Percentiles rank a stretch among this genome's conserved stretches.
phyloP scores from a whole-genome alignment of 2,888 invertebrate genomes.

The Cosmia pyralina region DNA sequence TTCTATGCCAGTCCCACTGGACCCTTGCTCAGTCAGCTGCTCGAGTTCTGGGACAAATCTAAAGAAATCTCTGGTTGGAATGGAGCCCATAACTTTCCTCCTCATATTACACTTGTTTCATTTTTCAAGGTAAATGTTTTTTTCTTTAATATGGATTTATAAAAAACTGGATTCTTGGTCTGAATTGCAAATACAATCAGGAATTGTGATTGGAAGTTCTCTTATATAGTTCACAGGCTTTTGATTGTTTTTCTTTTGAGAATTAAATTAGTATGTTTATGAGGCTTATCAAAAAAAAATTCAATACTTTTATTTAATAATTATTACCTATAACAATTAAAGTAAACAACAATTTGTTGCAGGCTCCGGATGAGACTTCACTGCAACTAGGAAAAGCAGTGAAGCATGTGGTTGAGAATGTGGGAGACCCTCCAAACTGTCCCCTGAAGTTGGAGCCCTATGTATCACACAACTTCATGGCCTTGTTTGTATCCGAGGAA shows the following conservation, averaged over 20 bases:
- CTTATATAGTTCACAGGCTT: no score
- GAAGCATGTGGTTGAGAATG: slow-evolving; percentile 93
- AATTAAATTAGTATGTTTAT: not conserved
- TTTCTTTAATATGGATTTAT: slow-evolving; percentile 1
- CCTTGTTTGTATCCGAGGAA: slow-evolving; percentile 95
- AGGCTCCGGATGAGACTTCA: slow-evolving; percentile 94
- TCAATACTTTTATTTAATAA: not conserved
- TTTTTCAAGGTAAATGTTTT: slow-evolving; percentile 93
- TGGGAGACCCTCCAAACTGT: slow-evolving; percentile 92
- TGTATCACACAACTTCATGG: slow-evolving; percentile 97
- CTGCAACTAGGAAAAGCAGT: slow-evolving; percentile 92
- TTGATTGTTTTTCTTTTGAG: not conserved
- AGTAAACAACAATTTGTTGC: slow-evolving; percentile 25
- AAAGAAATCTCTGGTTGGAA: slow-evolving; percentile 95
- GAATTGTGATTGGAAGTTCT: not conserved
- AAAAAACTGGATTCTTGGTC: not conserved
- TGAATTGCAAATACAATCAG: not conserved
- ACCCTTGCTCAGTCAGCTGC: slow-evolving; percentile 92
- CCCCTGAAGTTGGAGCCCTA: slow-evolving; percentile 94
- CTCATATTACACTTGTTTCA: slow-evolving; percentile 96
- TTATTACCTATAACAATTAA: not conserved
- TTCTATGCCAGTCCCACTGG: slow-evolving; percentile 96
- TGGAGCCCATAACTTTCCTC: slow-evolving; percentile 96
- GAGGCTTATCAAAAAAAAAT: not conserved
- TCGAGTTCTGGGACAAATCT: slow-evolving; percentile 95